Percentiles rank a stretch among this genome's conserved stretches.
Conservation (phyloP, 2,113 vertebrate genomes). For the Pygoscelis adeliae region DNA sequence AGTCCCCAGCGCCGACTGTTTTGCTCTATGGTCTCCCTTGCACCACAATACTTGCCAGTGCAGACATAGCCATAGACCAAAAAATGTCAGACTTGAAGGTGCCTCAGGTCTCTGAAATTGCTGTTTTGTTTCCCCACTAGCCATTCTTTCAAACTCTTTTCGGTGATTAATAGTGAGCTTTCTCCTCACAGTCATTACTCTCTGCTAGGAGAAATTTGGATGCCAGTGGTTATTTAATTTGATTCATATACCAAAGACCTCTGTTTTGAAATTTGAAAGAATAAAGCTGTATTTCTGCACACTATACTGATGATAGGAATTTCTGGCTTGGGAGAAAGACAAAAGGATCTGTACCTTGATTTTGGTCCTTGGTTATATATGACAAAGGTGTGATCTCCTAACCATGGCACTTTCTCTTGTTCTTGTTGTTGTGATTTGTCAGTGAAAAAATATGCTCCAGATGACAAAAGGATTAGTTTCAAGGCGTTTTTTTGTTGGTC, state of each 20-base stretch:
- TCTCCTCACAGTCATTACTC: not conserved
- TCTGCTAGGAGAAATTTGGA: not conserved
- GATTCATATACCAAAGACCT: not conserved
- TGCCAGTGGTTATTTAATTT: not conserved
- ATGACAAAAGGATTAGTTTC: not conserved
- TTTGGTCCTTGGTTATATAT: not conserved
- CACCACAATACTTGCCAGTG: not conserved
- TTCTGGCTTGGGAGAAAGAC: not conserved
- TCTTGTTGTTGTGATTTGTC: not conserved
- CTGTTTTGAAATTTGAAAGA: not conserved
- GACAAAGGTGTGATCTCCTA: not conserved
- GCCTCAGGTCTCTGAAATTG: not conserved
- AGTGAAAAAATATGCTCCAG: not conserved
- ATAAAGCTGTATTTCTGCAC: not conserved
- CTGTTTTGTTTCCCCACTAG: not conserved
- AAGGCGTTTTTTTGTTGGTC: accelerated
- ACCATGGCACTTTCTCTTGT: not conserved
- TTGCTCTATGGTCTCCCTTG: not conserved
- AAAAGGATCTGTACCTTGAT: not conserved
- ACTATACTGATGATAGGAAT: not conserved
- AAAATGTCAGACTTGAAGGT: not conserved
- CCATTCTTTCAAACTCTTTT: not conserved
- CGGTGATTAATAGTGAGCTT: not conserved
- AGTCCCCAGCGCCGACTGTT: accelerated
- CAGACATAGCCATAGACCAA: not conserved